A percentile compares a stretch with the other conserved stretches of the same genome.
phyloP scores from a whole-genome alignment of 2,888 invertebrate genomes.

The Cephus pygmeus region DNA sequence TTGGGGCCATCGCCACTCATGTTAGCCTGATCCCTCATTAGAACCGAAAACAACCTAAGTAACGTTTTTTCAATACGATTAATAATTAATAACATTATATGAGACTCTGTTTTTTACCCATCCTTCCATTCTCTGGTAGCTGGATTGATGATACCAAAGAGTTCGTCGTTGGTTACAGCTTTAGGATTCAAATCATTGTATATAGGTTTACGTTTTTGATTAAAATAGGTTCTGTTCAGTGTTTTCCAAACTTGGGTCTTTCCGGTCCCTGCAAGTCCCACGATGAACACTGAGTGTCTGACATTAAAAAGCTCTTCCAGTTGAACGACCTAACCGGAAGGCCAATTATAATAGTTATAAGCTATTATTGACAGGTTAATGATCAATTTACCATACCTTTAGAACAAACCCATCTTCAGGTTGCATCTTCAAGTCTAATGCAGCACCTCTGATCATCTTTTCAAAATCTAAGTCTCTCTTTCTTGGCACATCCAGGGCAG shows the following conservation, averaged over 20 bases:
- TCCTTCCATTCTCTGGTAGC: conserved; percentile 94
- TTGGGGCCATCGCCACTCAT: conserved; percentile 87
- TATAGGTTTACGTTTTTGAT: conserved; percentile 83
- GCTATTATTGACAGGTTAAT: neutral
- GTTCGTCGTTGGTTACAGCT: conserved; percentile 94
- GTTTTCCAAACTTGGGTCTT: conserved; percentile 95
- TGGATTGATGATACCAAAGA: conserved; percentile 94
- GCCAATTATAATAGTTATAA: neutral
- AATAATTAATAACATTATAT: neutral
- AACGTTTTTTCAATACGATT: conserved; percentile 5
- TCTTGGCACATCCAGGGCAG: conserved; percentile 90
- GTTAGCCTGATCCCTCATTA: conserved; percentile 95
- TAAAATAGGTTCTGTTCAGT: conserved; percentile 82
- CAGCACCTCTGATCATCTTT: conserved; percentile 79
- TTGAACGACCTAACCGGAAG: conserved; percentile 79
- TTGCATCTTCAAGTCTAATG: conserved; percentile 85
- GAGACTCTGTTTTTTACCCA: conserved; percentile 62
- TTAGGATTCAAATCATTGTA: conserved; percentile 95
- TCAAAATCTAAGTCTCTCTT: conserved; percentile 89
- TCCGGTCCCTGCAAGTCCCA: conserved; percentile 89
- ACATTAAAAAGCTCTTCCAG: conserved; percentile 93
- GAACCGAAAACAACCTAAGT: conserved; percentile 87
- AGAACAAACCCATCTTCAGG: conserved; percentile 91
- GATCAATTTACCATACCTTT: conserved; percentile 69
- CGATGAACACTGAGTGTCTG: conserved; percentile 91